Base-by-base conservation (phyloP, 2,888 invertebrate species). In the Epistrophe eligans region DNA sequence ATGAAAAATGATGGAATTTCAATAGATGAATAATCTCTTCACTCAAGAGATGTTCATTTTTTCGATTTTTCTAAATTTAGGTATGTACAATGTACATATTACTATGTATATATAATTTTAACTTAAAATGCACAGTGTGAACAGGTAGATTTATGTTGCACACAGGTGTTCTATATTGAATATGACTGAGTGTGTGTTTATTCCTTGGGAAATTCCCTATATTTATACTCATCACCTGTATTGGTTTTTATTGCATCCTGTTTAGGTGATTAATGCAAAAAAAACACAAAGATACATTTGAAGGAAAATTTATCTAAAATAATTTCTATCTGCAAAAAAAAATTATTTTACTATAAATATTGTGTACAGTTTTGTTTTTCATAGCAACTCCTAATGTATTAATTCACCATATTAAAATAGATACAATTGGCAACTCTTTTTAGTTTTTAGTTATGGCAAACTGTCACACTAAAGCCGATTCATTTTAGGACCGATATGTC, bases 151-250 rank as follows among this genome's bases (percentile, higher is more conserved):
- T 70, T 70, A 74, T 17, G 48, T 62, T 57, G 38, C 50, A 71
- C 81, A 82, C 85, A 85, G 85, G 85, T 85, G 85, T 77, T 52
- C 77, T 48, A 38, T 55, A 19, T 43, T 28, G 35, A 77, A 72
- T 10, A 55, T 58, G 24, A 38, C 38, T 43, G 32, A 3, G 3
- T 24, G n/a, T 50, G 45, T 58, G 15, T 0, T 66, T 19, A 19
- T 28, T 62, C 40, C 9, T 38, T 67, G 50, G 67, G 50, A 50
- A 67, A 50, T 67, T 67, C 67, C 67, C 24, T 28, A 13, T 17
- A 15, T 24, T 2, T 24, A 24, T 24, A 24, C 24, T 24, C 24
- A 24, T 24, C 35, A 50, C 15, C 19, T 50, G 50, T 50, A 48
- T 67, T 50, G 35, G 50, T 50, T 32, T 66, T 48, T 50, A 38